A percentile compares a stretch with the other conserved stretches of the same genome.
Conservation (phyloP, 2,888 invertebrate species). For the Cordilura impudica region DNA sequence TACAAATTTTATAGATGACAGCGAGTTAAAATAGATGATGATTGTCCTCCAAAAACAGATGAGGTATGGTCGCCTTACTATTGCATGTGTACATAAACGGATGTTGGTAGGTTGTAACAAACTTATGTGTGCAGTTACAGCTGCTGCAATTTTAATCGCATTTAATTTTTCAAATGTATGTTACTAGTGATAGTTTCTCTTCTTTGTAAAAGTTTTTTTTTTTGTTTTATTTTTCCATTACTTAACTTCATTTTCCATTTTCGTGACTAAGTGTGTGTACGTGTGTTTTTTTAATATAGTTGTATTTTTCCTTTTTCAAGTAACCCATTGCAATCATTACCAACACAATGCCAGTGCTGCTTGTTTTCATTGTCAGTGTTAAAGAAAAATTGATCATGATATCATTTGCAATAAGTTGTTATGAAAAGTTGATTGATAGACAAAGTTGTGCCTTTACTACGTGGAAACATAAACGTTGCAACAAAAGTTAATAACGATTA, state of each 20-base stretch:
- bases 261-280: not conserved
- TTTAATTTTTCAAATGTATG: slow-evolving; percentile 51
- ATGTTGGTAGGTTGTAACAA: slow-evolving; percentile 35
- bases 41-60: too few relatives aligned
- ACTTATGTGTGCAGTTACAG: slow-evolving; percentile 13
- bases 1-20: too few relatives aligned
- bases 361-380: slow-evolving; percentile 54
- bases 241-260: slow-evolving; percentile 57
- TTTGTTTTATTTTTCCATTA: slow-evolving; percentile 46
- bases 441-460: slow-evolving; percentile 39
- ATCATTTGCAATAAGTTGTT: slow-evolving; percentile 16
- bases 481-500: too few relatives aligned
- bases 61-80: slow-evolving; percentile 26
- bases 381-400: slow-evolving; percentile 51
- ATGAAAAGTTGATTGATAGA: not conserved
- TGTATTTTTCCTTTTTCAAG: slow-evolving; percentile 26
- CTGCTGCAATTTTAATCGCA: slow-evolving; percentile 37
- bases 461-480: not conserved
- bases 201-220: slow-evolving; percentile 28
- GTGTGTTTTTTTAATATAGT: slow-evolving; percentile 29
- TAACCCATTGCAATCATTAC: not conserved
- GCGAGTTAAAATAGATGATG: too few relatives aligned
- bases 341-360: slow-evolving; percentile 18
- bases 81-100: slow-evolving; percentile 44
- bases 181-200: slow-evolving; percentile 61